These are phyloP conservation scores for Andrena flavipes DNA, from an alignment of 2,888 invertebrate species.

Conservation along the genomic window DNA sequence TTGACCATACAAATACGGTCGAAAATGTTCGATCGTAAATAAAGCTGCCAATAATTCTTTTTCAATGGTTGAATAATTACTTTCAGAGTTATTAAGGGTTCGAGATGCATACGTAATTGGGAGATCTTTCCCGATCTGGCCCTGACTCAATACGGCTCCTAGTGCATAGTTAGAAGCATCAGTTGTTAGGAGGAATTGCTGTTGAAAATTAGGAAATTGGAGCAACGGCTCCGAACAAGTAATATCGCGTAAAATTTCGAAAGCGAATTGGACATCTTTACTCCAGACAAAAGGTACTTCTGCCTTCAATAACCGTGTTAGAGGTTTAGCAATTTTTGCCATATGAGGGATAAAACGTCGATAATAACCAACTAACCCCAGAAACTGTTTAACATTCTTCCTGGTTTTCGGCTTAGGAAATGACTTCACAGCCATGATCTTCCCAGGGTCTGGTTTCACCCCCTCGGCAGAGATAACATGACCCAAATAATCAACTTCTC, in stretches of 20 bases:
- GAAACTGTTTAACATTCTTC: not conserved
- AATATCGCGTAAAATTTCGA: not conserved
- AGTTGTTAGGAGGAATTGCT: not conserved
- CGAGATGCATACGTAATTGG: not conserved
- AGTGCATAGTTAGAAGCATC: not conserved
- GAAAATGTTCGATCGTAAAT: not conserved
- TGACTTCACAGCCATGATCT: not conserved
- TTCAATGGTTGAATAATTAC: not conserved
- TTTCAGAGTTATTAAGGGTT: not conserved
- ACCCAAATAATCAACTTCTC: not conserved
- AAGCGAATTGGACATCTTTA: not conserved
- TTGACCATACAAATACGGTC: not conserved
- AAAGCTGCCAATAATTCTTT: not conserved
- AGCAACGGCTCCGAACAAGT: not conserved
- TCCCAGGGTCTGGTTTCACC: not conserved
- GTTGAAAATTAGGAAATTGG: not conserved
- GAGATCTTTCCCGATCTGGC: not conserved
- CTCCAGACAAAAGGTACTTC: not conserved
- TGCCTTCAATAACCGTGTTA: not conserved
- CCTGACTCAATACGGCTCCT: not conserved
- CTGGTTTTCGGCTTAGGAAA: not conserved
- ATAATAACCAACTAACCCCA: not conserved
- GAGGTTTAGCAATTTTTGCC: not conserved
- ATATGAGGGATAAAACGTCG: not conserved
- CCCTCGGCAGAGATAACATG: not conserved